A percentile compares a stretch with the other conserved stretches of the same genome.
Conservation (phyloP, 2,113 vertebrate species). For the Phalacrocorax carbo region DNA sequence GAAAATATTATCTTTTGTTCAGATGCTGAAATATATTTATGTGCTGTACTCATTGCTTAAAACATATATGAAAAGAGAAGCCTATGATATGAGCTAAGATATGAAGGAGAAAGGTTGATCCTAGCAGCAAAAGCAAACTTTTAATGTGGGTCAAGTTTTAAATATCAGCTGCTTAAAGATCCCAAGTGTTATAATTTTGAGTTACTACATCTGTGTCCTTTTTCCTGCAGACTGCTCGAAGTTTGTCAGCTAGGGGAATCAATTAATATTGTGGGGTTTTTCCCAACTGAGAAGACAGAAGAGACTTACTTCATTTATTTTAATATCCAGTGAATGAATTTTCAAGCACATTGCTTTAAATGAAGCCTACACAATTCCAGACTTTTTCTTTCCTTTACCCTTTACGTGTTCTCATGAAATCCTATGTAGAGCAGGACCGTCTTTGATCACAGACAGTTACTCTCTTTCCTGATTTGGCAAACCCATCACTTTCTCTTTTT, state of each 20-base stretch:
- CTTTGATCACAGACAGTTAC: not conserved
- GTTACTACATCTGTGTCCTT: not conserved
- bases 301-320: not conserved
- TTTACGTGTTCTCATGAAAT: not conserved
- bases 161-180: not conserved
- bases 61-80: not conserved
- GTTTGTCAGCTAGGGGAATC: not conserved
- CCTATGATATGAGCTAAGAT: not conserved
- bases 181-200: not conserved
- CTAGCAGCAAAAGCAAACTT: not conserved
- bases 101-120: not conserved
- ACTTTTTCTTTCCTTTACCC: not conserved
- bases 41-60: constrained; percentile 13
- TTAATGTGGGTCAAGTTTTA: not conserved
- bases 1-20: not conserved
- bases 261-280: not conserved
- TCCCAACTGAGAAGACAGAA: not conserved
- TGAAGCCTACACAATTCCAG: not conserved
- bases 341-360: not conserved
- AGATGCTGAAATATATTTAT: not conserved
- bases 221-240: not conserved
- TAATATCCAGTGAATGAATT: not conserved
- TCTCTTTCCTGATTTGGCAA: constrained; percentile 60
- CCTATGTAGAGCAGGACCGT: not conserved
- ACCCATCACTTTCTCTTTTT: not conserved